A percentile compares a stretch with the other conserved stretches of the same genome.
These are phyloP conservation scores for Pyrochroa serraticornis DNA, from an alignment of 2,888 invertebrate species.

Conservation along the genomic window DNA sequence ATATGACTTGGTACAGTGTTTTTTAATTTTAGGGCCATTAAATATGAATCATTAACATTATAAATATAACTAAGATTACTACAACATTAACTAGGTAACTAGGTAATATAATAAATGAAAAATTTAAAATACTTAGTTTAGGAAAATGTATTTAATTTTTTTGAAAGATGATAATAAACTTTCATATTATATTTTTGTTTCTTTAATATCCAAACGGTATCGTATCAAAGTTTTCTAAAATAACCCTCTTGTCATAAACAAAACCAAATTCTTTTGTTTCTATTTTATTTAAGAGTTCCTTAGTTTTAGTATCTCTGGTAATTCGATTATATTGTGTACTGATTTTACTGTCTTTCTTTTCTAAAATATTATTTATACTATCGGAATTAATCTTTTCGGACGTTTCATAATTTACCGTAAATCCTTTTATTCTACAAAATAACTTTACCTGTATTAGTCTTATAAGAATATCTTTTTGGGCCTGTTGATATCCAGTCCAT, in stretches of 20 bases:
- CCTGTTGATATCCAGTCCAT: conserved; percentile 25
- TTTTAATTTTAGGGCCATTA: conserved; percentile 22
- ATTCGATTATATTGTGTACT: background rate
- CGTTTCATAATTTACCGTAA: conserved; percentile 20
- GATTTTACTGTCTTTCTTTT: conserved; percentile 4
- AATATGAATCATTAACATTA: conserved; percentile 22
- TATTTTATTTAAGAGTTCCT: conserved; percentile 14
- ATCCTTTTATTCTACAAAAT: conserved; percentile 19
- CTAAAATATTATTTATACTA: too few relatives aligned
- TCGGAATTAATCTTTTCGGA: too few relatives aligned
- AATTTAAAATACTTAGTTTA: conserved; percentile 8
- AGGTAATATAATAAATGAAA: too few relatives aligned
- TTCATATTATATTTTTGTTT: conserved; percentile 13
- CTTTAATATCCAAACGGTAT: background rate
- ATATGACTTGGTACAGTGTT: conserved; percentile 20
- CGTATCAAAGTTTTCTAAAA: background rate
- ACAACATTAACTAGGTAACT: conserved; percentile 11
- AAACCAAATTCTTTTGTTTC: background rate
- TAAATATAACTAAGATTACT: too few relatives aligned
- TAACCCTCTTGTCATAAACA: conserved; percentile 7
- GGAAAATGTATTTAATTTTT: conserved; percentile 17
- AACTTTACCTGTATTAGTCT: conserved; percentile 18
- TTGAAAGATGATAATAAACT: conserved; percentile 6
- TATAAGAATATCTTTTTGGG: conserved; percentile 11
- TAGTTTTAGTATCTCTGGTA: conserved; percentile 15